Base-by-base conservation (phyloP, 2,113 vertebrate genomes). In the Canis aureus region DNA sequence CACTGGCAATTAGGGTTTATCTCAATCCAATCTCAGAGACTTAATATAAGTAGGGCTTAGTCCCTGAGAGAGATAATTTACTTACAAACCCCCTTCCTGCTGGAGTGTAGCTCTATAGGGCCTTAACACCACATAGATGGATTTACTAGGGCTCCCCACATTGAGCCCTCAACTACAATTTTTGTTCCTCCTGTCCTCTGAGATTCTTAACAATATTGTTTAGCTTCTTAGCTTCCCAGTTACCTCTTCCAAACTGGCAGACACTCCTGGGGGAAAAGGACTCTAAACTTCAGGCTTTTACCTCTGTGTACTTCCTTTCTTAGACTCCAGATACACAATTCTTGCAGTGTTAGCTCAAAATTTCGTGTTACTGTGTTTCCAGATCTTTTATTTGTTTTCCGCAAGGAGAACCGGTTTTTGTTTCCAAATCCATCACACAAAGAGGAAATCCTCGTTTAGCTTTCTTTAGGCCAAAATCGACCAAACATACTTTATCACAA, bases 41-140 rank as follows among this genome's bases (percentile, higher is more conserved):
- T 23, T 62, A 73, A 8, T 35, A 3, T 13, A 25, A 55, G 32
- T 38, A 83, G 53, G n/a, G 13, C 11, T 67, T 38, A 11, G 35
- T 22, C 8, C 10, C 53, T 15, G 23, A 69, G n/a, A 51, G 9
- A 73, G 22, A 19, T 5, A 2, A 69, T 51, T 71, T 16, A 15
- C 8, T 13, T 80, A n/a, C 6, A 11, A 13, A 3, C 5, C 10
- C 10, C 25, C 79, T 89, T 55, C 15, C 60, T 38, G 10, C 19
- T 19, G 5, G 11, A 0, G 0, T 2, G 8, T 11, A 13, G 29
- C 23, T 32, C 19, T 27, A 0, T 8, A 4, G 19, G 35, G 12
- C 38, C 60, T 95, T 27, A 13, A 7, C 7, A 8, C 11, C 4
- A 32, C n/a, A 23, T 2, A 35, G 38, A 13, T 23, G 35, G 43